Evolutionary conservation across 2,797 vertebrate species (phyloP).

Genomic region (Silurus lanzhouensis): DNA sequence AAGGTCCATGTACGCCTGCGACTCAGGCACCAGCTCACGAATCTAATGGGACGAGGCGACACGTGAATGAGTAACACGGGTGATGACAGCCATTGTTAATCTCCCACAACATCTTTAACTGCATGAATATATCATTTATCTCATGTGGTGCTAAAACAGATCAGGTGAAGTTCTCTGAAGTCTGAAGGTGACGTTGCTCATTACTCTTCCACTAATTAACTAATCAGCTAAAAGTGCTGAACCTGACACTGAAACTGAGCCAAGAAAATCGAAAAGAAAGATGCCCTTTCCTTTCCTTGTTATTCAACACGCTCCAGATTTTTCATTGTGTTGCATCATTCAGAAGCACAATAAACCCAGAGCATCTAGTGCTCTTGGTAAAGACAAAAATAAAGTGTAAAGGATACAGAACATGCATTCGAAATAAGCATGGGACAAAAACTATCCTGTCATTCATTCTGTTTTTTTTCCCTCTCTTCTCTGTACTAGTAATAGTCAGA

Average conservation of each 20-base stretch:
- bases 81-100: neutral
- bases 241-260: neutral
- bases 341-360: conserved; percentile 41
- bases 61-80: conserved; percentile 7
- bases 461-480: neutral
- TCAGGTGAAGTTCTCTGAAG: conserved; percentile 17
- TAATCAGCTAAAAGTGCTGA: conserved; percentile 16
- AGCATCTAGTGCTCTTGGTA: conserved; percentile 10
- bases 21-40: conserved; percentile 97
- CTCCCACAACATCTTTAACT: neutral
- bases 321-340: conserved; percentile 57
- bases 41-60: conserved; percentile 75
- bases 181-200: conserved; percentile 8
- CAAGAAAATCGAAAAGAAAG: neutral
- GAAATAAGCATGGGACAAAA: conserved; percentile 13
- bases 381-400: conserved; percentile 36
- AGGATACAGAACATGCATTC: conserved; percentile 19
- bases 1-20: conserved; percentile 99
- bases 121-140: neutral
- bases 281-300: neutral
- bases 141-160: conserved; percentile 10
- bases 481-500: neutral
- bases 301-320: conserved; percentile 39
- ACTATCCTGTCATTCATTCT: conserved; percentile 18
- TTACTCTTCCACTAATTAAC: conserved; percentile 17